These are phyloP conservation scores for Pseudorectes ferrugineus DNA, from an alignment of 2,113 vertebrate species.

Conservation along the genomic window DNA sequence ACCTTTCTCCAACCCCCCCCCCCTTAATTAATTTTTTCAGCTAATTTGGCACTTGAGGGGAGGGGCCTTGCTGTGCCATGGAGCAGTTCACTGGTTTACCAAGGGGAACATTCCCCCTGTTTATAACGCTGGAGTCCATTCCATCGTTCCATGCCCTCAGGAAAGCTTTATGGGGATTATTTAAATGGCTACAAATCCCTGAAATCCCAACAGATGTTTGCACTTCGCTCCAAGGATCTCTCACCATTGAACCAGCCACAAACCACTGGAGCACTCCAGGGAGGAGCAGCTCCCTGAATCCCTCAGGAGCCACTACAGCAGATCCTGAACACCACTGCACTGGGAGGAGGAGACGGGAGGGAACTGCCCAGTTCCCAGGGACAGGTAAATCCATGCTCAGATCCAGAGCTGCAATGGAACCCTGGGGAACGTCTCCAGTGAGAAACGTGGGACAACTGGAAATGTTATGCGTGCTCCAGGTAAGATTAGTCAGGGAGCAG, in stretches of 20 bases:
- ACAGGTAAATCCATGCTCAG: neutral
- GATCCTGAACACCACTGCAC: neutral
- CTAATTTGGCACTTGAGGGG: neutral
- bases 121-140: accelerated
- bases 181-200: neutral
- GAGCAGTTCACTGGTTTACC: neutral
- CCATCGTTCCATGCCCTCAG: neutral
- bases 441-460: neutral
- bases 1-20: accelerated
- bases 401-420: neutral
- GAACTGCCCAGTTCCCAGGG: neutral
- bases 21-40: neutral
- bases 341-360: neutral
- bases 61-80: neutral
- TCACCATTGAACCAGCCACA: accelerated
- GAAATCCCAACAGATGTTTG: neutral
- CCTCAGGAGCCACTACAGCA: neutral
- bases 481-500: accelerated
- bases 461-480: accelerated
- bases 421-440: neutral
- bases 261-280: accelerated
- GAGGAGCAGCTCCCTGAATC: neutral
- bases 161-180: neutral
- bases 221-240: neutral
- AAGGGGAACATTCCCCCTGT: neutral